Base-by-base conservation (phyloP, 1,140 invertebrate species). In the Apis florea region DNA sequence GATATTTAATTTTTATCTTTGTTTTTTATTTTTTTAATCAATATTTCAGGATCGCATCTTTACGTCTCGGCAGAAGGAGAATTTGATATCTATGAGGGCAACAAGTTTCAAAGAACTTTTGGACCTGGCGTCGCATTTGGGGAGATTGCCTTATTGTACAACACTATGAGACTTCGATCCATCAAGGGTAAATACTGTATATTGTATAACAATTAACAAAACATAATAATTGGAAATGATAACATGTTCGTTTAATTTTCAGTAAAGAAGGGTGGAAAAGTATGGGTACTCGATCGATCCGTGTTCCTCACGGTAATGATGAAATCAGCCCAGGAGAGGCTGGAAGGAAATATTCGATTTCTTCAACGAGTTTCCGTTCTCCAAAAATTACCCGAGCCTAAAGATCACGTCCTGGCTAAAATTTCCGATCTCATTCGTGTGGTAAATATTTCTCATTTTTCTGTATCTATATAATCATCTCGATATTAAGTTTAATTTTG, bases 131-230 rank as follows among this genome's bases (percentile, higher is more conserved):
- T 97, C 84, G 98, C 97, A 1, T 99, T 99, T 92, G 98, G 98
- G 40, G 98, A 99, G 94, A 94, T 99, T 51, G 98, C 98, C 5
- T 97, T 98, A 88, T 94, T 99, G 10, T 99, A 99, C 93, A 98
- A 98, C 94, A 98, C 97, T 51, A 98, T 97, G 86, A 93, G 98
- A 89, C 96, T 97, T 66, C 97, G 98, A 40, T 97, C 97, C 10
- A 96, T 98, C 76, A 95, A 95, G 94, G 97, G 96, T 96, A 94
- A 94, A 90, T 71, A 59, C 11, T n/a, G 12, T 47, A 24, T 24
- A 24, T 59, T 1, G 2, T 1, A 21, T 8, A 82, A 54, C 49
- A 51, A 59, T 11, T 31, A 74, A 31, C 31, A 31, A 47, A 21
- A 31, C 11, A 63, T 3, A 10, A 13, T 2, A 54, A n/a, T 49